Evolutionary conservation across 1,140 invertebrate species (phyloP).

Genomic region (Phymorhynchus buccinoides): DNA sequence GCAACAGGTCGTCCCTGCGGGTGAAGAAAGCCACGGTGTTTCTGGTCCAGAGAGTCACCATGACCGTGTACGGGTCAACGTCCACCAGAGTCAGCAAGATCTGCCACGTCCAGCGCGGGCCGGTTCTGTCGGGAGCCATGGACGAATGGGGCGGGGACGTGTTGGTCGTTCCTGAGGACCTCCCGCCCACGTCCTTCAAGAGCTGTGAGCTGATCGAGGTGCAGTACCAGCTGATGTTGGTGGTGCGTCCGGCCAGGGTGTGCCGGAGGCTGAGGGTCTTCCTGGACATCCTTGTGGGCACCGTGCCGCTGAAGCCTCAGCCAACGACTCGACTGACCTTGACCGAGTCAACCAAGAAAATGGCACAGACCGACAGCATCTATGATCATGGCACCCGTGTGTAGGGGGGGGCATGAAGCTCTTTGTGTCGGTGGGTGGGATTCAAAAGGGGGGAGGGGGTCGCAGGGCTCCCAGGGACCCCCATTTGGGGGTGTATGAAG

Average conservation of each 20-base stretch:
- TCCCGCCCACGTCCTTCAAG: not conserved
- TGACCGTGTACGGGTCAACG: not conserved
- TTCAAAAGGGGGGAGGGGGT: no score
- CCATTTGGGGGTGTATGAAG: no score
- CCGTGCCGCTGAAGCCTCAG: not conserved
- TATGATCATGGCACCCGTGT: not conserved
- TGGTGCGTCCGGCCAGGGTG: not conserved
- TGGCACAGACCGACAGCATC: not conserved
- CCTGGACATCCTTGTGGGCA: not conserved
- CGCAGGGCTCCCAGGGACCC: no score
- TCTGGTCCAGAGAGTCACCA: not conserved
- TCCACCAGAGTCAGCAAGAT: not conserved
- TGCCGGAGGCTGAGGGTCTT: not conserved
- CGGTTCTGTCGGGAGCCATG: not conserved
- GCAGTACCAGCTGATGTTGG: not conserved
- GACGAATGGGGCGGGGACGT: not conserved
- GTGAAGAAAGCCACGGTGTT: conserved; percentile 10
- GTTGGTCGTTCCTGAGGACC: not conserved
- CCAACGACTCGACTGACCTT: not conserved
- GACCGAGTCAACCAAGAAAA: not conserved
- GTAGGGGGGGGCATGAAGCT: not conserved
- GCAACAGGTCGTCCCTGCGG: conserved; percentile 45
- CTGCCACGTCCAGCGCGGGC: not conserved
- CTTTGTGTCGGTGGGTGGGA: not conserved
- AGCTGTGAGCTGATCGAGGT: not conserved